These are phyloP conservation scores for Morinoia aosen DNA, from an alignment of 2,888 invertebrate genomes.

Conservation along the genomic window DNA sequence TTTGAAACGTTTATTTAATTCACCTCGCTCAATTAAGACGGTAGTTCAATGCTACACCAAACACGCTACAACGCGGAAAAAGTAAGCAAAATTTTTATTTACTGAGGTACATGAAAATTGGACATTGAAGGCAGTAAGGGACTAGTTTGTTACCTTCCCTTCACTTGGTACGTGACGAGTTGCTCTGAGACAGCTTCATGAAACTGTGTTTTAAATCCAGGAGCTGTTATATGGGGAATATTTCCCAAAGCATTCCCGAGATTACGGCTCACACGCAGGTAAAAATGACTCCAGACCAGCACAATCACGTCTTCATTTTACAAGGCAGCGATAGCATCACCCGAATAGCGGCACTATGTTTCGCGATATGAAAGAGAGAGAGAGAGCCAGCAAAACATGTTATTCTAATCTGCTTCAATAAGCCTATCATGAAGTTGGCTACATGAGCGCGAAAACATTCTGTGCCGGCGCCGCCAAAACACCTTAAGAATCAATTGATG, in stretches of 20 bases:
- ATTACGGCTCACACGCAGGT: background rate
- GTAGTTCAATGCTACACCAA: too few relatives aligned
- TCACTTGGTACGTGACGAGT: too few relatives aligned
- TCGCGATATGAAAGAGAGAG: background rate
- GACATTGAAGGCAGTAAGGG: too few relatives aligned
- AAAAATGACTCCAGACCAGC: background rate
- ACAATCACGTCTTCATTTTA: background rate
- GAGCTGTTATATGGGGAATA: too few relatives aligned
- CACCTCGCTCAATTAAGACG: too few relatives aligned
- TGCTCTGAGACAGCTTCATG: too few relatives aligned
- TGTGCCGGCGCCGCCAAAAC: background rate
- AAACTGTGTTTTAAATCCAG: too few relatives aligned
- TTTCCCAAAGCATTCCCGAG: background rate
- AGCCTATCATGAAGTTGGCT: background rate
- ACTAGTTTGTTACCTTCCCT: too few relatives aligned
- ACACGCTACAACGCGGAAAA: too few relatives aligned
- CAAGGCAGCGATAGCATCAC: background rate
- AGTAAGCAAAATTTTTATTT: too few relatives aligned
- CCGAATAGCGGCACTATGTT: background rate
- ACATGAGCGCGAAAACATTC: background rate
- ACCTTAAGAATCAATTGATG: background rate
- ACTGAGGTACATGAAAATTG: too few relatives aligned
- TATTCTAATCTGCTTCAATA: background rate
- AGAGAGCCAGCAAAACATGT: background rate
- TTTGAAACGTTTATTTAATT: too few relatives aligned